These are phyloP conservation scores for Drosophila prostipennis DNA, from an alignment of 2,888 invertebrate genomes.

Conservation along the genomic window DNA sequence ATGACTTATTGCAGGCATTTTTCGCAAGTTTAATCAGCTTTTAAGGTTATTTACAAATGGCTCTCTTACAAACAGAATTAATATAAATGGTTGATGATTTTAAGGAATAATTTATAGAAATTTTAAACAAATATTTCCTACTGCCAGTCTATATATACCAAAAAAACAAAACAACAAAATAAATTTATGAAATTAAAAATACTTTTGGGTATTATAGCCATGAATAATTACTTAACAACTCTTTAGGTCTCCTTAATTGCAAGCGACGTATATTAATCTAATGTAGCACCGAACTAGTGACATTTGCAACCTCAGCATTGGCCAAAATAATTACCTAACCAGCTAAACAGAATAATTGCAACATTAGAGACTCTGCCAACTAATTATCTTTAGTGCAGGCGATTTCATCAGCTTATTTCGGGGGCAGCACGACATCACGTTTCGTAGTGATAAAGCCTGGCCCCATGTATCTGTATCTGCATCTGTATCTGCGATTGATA, in stretches of 20 bases:
- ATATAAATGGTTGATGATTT: too few relatives aligned
- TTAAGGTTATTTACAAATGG: too few relatives aligned
- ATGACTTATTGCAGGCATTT: too few relatives aligned
- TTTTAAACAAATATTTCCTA: too few relatives aligned
- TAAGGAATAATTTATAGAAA: too few relatives aligned
- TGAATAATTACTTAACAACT: neutral
- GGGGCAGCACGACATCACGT: slow-evolving; percentile 28
- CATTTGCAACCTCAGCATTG: slow-evolving; percentile 14
- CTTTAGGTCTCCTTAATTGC: neutral
- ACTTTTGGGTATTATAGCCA: too few relatives aligned
- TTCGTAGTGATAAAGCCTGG: slow-evolving; percentile 23
- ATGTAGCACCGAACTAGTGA: neutral
- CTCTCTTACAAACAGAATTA: too few relatives aligned
- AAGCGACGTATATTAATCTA: neutral
- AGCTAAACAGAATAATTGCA: slow-evolving; percentile 7
- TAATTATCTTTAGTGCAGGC: slow-evolving; percentile 37
- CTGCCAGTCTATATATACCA: too few relatives aligned
- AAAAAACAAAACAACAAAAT: too few relatives aligned
- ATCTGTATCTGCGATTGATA: slow-evolving; percentile 7
- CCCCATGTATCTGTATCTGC: slow-evolving; percentile 19
- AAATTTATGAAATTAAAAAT: too few relatives aligned
- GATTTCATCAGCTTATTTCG: slow-evolving; percentile 1
- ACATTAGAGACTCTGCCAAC: slow-evolving; percentile 18
- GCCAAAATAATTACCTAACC: slow-evolving; percentile 12
- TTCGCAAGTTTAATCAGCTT: too few relatives aligned